A percentile compares a stretch with the other conserved stretches of the same genome.
Evolutionary conservation across 1,140 invertebrate genomes (phyloP).

Genomic region (Lanistes nyassanus): DNA sequence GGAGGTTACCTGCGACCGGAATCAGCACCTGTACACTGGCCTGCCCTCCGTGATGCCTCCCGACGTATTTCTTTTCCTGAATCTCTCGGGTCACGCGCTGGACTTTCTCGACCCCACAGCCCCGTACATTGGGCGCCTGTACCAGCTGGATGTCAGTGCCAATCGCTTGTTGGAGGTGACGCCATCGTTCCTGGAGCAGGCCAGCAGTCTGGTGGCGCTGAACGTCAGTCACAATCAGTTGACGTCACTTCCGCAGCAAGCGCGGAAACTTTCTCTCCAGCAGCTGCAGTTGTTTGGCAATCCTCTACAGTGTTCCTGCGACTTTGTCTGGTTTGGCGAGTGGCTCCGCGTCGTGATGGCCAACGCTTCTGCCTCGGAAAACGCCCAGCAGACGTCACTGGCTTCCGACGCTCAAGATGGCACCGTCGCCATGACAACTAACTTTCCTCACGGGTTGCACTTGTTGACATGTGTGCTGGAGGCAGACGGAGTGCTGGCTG

Average conservation of each 20-base stretch:
- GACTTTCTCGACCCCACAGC: not conserved
- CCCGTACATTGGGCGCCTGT: not conserved
- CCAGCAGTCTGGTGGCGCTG: not conserved
- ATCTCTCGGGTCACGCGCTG: not conserved
- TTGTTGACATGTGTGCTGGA: not conserved
- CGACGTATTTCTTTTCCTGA: too few species aligned
- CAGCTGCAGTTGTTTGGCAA: not conserved
- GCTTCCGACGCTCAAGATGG: too few species aligned
- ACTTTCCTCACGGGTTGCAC: not conserved
- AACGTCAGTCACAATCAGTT: not conserved
- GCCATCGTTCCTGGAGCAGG: not conserved
- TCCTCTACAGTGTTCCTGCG: not conserved
- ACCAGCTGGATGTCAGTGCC: not conserved
- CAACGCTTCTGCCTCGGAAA: not conserved
- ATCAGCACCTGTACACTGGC: too few species aligned
- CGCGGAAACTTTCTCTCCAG: not conserved
- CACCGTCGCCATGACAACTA: too few species aligned
- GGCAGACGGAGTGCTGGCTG: not conserved
- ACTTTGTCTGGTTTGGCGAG: slow-evolving; percentile 1
- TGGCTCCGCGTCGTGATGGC: not conserved
- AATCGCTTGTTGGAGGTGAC: not conserved
- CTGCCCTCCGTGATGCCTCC: too few species aligned
- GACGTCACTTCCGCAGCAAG: not conserved
- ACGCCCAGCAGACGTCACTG: not conserved
- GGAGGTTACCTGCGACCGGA: too few species aligned